phyloP scores from a whole-genome alignment of 1,140 invertebrate genomes.

The roundworm (Caenorhabditis elegans) region DNA sequence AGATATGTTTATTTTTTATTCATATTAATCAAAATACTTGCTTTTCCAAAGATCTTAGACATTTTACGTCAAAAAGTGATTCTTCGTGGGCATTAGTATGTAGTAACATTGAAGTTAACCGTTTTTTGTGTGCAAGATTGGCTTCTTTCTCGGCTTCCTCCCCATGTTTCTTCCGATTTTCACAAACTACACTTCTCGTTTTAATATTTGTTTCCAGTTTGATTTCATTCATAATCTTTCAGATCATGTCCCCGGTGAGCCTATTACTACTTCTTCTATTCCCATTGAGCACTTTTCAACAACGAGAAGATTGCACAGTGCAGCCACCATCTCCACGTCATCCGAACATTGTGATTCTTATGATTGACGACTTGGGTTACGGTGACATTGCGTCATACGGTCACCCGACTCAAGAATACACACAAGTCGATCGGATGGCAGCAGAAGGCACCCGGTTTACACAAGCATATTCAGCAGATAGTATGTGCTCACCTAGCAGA shows the following conservation, averaged over 20 bases:
- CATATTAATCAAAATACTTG: too few species aligned
- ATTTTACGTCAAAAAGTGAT: constrained; percentile 18
- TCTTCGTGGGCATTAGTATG: too few species aligned
- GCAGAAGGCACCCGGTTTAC: constrained; percentile 61
- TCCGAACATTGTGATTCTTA: constrained; percentile 63
- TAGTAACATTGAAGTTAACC: too few species aligned
- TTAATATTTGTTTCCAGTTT: background rate
- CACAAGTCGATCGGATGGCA: constrained; percentile 49
- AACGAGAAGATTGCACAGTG: background rate
- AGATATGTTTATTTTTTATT: too few species aligned
- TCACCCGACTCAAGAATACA: constrained; percentile 65
- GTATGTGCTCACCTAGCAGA: constrained; percentile 62
- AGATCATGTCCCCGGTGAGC: constrained; percentile 22
- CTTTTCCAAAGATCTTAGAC: background rate
- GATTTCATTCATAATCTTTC: too few species aligned
- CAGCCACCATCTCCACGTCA: constrained; percentile 53
- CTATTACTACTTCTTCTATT: background rate
- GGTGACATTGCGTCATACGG: constrained; percentile 63
- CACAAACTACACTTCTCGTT: background rate
- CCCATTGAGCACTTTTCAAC: background rate
- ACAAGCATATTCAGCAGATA: constrained; percentile 65
- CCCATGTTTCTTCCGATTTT: background rate
- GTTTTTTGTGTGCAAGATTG: background rate
- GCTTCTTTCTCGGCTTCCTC: background rate
- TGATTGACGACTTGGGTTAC: constrained; percentile 63